These are phyloP conservation scores for Boloria selene DNA, from an alignment of 2,888 invertebrate genomes.

Conservation along the genomic window DNA sequence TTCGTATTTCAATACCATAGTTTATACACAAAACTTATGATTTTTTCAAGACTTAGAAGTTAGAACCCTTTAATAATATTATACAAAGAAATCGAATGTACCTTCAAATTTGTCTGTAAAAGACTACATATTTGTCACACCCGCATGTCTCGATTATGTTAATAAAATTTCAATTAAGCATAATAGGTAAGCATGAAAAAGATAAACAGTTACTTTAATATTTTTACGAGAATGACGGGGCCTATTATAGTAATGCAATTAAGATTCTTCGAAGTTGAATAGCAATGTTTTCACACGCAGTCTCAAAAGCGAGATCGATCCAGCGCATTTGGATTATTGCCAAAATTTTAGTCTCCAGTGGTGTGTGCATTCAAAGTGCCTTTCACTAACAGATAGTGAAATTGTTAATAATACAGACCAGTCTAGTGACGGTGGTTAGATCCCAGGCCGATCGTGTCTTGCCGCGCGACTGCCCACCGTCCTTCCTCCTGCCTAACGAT, in stretches of 20 bases:
- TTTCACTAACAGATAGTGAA: conserved; percentile 43
- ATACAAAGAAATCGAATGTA: too few species aligned
- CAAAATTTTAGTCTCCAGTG: conserved; percentile 67
- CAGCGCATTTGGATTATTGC: conserved; percentile 71
- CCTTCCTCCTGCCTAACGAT: conserved; percentile 78
- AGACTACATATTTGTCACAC: too few species aligned
- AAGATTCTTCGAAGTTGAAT: conserved; percentile 50
- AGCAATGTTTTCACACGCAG: conserved; percentile 63
- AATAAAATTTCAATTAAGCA: background rate
- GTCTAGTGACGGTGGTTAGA: conserved; percentile 79
- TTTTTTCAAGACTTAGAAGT: too few species aligned
- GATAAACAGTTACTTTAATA: conserved; percentile 5
- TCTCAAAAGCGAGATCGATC: conserved; percentile 70
- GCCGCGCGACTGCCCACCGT: conserved; percentile 70
- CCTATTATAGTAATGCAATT: conserved; percentile 28
- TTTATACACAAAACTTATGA: too few species aligned
- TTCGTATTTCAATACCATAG: background rate
- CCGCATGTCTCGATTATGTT: too few species aligned
- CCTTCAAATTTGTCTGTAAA: too few species aligned
- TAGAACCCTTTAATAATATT: too few species aligned
- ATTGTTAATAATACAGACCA: conserved; percentile 74
- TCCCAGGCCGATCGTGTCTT: conserved; percentile 84
- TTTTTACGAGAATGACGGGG: background rate
- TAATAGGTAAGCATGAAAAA: background rate
- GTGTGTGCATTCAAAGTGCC: conserved; percentile 48